Conservation (phyloP, 1,140 invertebrate species). For the Eumeta japonica region DNA sequence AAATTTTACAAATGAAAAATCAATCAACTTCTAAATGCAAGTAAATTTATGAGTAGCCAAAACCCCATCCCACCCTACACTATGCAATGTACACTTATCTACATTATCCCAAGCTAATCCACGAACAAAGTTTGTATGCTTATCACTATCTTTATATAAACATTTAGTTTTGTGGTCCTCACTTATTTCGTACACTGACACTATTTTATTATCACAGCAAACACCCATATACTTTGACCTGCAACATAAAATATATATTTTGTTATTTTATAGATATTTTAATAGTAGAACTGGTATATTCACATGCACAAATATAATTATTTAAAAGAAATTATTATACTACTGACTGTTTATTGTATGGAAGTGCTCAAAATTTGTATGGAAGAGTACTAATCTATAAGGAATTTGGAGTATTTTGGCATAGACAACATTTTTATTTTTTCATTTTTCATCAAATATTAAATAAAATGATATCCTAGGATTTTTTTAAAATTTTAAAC, state of each 20-base stretch:
- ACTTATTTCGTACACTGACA: conserved; percentile 32
- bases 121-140: conserved; percentile 40
- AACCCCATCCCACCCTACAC: conserved; percentile 44
- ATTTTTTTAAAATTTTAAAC: no score
- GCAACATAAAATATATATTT: conserved; percentile 17
- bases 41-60: conserved; percentile 23
- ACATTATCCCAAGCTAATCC: conserved; percentile 37
- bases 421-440: no score
- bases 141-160: conserved; percentile 33
- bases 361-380: no score
- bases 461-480: no score
- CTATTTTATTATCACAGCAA: conserved; percentile 48
- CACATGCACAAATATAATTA: no score
- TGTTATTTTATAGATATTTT: neutral
- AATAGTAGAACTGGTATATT: neutral
- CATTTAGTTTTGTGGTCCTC: conserved; percentile 22
- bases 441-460: no score
- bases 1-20: conserved; percentile 52
- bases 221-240: conserved; percentile 38
- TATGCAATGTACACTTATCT: conserved; percentile 28
- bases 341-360: no score
- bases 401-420: no score
- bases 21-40: conserved; percentile 7
- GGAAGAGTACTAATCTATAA: no score
- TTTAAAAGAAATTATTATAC: no score